phyloP scores from a whole-genome alignment of 2,888 invertebrate genomes.

The Papilio demoleus region DNA sequence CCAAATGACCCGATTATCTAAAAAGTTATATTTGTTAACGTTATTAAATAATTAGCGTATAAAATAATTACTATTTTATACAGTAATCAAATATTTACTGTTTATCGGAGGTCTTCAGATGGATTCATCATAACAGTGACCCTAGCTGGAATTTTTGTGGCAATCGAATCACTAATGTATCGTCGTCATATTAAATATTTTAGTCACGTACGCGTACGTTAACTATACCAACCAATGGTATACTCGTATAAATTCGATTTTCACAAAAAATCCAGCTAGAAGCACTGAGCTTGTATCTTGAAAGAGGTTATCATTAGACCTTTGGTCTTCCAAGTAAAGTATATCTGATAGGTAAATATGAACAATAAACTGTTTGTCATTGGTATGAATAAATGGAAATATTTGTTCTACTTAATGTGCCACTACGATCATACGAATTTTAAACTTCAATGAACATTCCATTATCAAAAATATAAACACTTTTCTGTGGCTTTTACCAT shows the following conservation, averaged over 20 bases:
- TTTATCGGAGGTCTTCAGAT: slow-evolving; percentile 16
- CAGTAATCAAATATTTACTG: slow-evolving; percentile 15
- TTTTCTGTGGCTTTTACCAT: too few species aligned
- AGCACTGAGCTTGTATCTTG: slow-evolving; percentile 18
- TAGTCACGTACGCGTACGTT: too few species aligned
- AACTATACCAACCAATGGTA: too few species aligned
- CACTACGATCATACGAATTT: too few species aligned
- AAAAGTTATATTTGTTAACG: neutral
- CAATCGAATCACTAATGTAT: too few species aligned
- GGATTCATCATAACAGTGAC: too few species aligned
- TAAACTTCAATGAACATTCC: too few species aligned
- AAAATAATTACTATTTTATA: neutral
- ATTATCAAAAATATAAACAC: too few species aligned
- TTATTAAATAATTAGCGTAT: neutral
- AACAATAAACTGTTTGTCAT: slow-evolving; percentile 28
- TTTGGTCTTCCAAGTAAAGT: slow-evolving; percentile 25
- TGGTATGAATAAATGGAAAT: slow-evolving; percentile 1
- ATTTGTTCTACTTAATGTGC: neutral
- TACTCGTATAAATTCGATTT: too few species aligned
- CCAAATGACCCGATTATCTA: neutral
- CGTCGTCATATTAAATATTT: too few species aligned
- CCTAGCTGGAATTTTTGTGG: too few species aligned
- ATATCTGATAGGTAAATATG: slow-evolving; percentile 29
- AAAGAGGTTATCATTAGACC: slow-evolving; percentile 37
- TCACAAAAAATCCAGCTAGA: too few species aligned